Conservation (phyloP, 1,140 invertebrate species). For the Musca vetustissima region DNA sequence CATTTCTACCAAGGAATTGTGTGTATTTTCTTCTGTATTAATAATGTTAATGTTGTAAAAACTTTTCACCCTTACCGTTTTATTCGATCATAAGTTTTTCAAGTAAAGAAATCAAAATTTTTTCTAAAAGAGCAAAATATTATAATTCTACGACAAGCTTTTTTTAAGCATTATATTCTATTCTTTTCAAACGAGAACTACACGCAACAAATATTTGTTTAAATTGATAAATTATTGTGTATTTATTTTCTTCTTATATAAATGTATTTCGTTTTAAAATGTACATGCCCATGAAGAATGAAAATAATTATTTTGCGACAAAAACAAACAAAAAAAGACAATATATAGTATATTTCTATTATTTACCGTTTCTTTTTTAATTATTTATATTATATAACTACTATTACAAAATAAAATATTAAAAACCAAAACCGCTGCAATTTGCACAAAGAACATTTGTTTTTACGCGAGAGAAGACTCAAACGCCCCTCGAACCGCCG, state of each 20-base stretch:
- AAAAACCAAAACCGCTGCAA: constrained; percentile 40
- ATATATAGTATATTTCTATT: constrained; percentile 19
- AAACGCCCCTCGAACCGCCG: no score
- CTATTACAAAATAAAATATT: constrained; percentile 18
- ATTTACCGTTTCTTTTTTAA: constrained; percentile 20
- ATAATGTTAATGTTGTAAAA: constrained; percentile 22
- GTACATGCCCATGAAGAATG: constrained; percentile 4
- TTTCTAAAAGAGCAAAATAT: background rate
- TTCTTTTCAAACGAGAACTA: background rate
- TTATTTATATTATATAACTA: constrained; percentile 19
- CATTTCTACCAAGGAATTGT: background rate
- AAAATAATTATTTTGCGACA: constrained; percentile 21
- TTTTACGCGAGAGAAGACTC: no score
- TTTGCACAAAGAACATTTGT: constrained; percentile 42
- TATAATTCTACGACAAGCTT: background rate
- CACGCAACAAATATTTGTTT: constrained; percentile 4
- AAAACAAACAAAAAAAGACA: constrained; percentile 13
- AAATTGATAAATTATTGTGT: constrained; percentile 7
- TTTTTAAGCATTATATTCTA: constrained; percentile 18
- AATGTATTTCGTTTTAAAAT: constrained; percentile 19
- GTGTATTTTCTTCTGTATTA: constrained; percentile 22
- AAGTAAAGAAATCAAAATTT: constrained; percentile 9
- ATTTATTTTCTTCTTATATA: background rate
- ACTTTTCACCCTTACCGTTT: background rate
- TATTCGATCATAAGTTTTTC: constrained; percentile 14